These are phyloP conservation scores for Taurulus bubalis DNA, from an alignment of 2,113 vertebrate species.

Conservation along the genomic window DNA sequence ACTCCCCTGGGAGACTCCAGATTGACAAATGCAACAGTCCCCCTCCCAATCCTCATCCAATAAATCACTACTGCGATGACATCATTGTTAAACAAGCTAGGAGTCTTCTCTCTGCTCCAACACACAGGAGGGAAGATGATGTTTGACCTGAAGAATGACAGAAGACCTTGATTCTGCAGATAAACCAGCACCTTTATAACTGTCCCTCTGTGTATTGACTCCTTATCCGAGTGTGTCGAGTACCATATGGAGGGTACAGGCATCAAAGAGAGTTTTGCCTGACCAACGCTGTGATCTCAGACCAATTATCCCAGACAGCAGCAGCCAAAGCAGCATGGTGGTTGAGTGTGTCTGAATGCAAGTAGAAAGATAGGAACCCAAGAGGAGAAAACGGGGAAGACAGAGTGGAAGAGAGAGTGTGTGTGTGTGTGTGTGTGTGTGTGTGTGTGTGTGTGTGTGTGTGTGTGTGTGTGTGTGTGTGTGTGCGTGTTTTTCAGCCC, in stretches of 20 bases:
- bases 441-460: no score
- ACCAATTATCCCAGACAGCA: constrained; percentile 65
- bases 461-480: no score
- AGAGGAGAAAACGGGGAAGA: background rate
- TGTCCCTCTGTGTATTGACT: background rate
- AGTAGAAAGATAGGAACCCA: constrained; percentile 7
- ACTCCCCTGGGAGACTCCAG: constrained; percentile 61
- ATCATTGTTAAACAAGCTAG: constrained; percentile 78
- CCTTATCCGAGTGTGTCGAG: constrained; percentile 20
- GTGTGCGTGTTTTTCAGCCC: background rate
- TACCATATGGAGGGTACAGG: constrained; percentile 60
- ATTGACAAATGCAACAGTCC: constrained; percentile 67
- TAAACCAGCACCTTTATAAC: constrained; percentile 10
- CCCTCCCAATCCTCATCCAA: constrained; percentile 71
- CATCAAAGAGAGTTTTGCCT: constrained; percentile 55
- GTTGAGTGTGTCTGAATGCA: constrained; percentile 32
- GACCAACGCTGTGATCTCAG: constrained; percentile 34
- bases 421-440: no score
- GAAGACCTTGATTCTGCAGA: constrained; percentile 15
- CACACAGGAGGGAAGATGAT: constrained; percentile 7
- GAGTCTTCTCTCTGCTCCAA: constrained; percentile 42
- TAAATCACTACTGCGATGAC: constrained; percentile 74
- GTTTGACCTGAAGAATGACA: background rate
- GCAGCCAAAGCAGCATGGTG: constrained; percentile 63
- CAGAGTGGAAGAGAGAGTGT: no score